Percentiles rank a stretch among this genome's conserved stretches.
Evolutionary conservation across 2,888 invertebrate genomes (phyloP).

Genomic region (Drosophila antonietae): DNA sequence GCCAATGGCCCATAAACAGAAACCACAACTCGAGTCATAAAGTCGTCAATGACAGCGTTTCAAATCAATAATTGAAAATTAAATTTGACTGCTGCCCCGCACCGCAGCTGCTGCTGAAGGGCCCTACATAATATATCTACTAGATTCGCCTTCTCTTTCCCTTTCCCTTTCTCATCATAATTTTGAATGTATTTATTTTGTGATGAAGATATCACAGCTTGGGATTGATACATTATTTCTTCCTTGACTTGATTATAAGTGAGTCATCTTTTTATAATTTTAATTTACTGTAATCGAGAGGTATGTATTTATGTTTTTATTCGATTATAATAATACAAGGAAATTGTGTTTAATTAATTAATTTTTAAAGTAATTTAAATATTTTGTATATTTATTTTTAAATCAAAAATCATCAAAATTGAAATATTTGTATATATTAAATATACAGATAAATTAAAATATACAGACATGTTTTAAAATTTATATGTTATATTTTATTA

Average conservation of each 20-base stretch:
- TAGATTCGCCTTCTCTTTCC: conserved; percentile 32
- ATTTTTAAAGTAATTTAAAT: too few relatives aligned
- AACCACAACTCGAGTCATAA: conserved; percentile 66
- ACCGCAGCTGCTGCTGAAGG: conserved; percentile 13
- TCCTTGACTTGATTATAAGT: background rate
- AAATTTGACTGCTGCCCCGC: conserved; percentile 37
- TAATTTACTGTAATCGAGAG: background rate
- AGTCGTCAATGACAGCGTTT: conserved; percentile 71
- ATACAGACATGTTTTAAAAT: background rate
- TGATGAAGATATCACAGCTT: conserved; percentile 17
- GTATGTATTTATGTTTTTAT: background rate
- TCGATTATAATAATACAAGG: too few relatives aligned
- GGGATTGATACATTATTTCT: conserved; percentile 1
- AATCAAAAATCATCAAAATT: too few relatives aligned
- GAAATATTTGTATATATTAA: background rate
- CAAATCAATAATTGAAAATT: conserved; percentile 66
- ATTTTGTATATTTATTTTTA: too few relatives aligned
- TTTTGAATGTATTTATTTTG: conserved; percentile 11
- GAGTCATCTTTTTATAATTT: background rate
- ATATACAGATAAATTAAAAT: background rate
- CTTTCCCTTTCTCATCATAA: conserved; percentile 18
- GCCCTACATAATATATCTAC: conserved; percentile 39
- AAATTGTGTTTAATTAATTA: too few relatives aligned
- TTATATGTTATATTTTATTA: too few relatives aligned
- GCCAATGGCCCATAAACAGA: conserved; percentile 56